Percentiles rank a stretch among this genome's conserved stretches.
phyloP scores from a whole-genome alignment of 2,888 invertebrate genomes.

The Pasiphila rectangulata region DNA sequence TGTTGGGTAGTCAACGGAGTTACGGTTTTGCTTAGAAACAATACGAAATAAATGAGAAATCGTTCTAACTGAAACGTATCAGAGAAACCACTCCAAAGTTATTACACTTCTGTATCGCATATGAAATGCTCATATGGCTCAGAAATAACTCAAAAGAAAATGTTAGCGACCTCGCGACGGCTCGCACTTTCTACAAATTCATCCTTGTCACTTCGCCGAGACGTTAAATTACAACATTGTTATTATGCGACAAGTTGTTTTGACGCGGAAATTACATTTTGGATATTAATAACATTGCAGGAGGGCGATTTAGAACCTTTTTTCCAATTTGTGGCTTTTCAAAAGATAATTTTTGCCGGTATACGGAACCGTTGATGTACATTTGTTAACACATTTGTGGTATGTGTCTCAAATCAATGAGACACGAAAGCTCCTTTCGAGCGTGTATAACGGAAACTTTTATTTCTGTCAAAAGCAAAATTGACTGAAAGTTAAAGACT shows the following conservation, averaged over 20 bases:
- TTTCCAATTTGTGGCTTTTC: not conserved
- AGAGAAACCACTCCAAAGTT: slow-evolving; percentile 13
- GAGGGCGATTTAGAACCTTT: not conserved
- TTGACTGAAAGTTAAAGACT: too few relatives aligned
- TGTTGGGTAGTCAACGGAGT: too few relatives aligned
- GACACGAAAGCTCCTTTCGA: too few relatives aligned
- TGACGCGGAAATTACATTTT: slow-evolving; percentile 21
- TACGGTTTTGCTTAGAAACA: not conserved
- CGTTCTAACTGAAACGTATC: slow-evolving; percentile 1
- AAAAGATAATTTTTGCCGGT: too few relatives aligned
- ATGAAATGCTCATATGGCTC: slow-evolving; percentile 8
- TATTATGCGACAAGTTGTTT: slow-evolving; percentile 15
- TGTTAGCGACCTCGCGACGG: slow-evolving; percentile 13
- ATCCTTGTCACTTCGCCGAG: slow-evolving; percentile 26
- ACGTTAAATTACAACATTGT: slow-evolving; percentile 20
- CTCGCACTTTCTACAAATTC: slow-evolving; percentile 22
- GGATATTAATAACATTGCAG: slow-evolving; percentile 3
- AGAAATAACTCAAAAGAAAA: slow-evolving; percentile 17
- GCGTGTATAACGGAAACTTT: too few relatives aligned
- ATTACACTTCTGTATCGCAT: slow-evolving; percentile 9
- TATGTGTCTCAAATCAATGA: too few relatives aligned
- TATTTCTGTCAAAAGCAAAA: too few relatives aligned
- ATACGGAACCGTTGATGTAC: too few relatives aligned
- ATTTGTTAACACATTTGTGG: too few relatives aligned
- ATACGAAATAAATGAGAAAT: not conserved